These are phyloP conservation scores for Pollenia griseotomentosa DNA, from an alignment of 2,888 invertebrate genomes.

Conservation along the genomic window DNA sequence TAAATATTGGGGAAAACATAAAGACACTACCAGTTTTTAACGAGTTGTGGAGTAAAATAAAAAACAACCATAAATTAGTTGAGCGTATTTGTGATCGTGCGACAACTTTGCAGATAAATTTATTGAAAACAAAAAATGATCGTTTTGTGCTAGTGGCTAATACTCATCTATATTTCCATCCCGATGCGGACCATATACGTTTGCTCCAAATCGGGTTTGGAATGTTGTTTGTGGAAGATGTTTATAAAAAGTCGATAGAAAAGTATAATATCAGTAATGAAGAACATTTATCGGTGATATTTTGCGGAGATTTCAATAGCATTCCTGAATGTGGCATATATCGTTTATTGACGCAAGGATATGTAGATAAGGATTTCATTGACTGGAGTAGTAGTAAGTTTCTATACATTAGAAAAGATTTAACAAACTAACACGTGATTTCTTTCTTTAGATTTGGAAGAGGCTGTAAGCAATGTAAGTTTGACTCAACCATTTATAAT, in stretches of 20 bases:
- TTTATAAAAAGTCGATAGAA: conserved; percentile 82
- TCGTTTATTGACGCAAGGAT: conserved; percentile 89
- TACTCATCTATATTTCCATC: conserved; percentile 97
- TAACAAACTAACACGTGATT: neutral
- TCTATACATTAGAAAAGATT: neutral
- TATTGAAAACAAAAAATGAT: conserved; percentile 86
- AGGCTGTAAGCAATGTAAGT: conserved; percentile 87
- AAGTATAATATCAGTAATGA: conserved; percentile 77
- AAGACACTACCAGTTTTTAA: conserved; percentile 85
- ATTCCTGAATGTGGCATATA: conserved; percentile 93
- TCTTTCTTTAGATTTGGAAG: conserved; percentile 86
- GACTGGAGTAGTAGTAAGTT: conserved; percentile 92
- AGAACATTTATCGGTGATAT: conserved; percentile 87
- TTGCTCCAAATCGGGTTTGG: conserved; percentile 92
- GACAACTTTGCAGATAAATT: conserved; percentile 87
- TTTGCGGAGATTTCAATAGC: conserved; percentile 98
- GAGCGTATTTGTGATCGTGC: conserved; percentile 87
- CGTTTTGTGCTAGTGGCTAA: conserved; percentile 90
- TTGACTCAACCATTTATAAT: conserved; percentile 88
- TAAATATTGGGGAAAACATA: conserved; percentile 87
- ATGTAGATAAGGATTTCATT: conserved; percentile 87
- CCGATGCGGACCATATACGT: conserved; percentile 95
- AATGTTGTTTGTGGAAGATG: conserved; percentile 88
- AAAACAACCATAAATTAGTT: conserved; percentile 86
- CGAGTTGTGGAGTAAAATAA: conserved; percentile 87